These are phyloP conservation scores for Mesochorus sp. DNA, from an alignment of 2,888 invertebrate genomes.

Conservation along the genomic window DNA sequence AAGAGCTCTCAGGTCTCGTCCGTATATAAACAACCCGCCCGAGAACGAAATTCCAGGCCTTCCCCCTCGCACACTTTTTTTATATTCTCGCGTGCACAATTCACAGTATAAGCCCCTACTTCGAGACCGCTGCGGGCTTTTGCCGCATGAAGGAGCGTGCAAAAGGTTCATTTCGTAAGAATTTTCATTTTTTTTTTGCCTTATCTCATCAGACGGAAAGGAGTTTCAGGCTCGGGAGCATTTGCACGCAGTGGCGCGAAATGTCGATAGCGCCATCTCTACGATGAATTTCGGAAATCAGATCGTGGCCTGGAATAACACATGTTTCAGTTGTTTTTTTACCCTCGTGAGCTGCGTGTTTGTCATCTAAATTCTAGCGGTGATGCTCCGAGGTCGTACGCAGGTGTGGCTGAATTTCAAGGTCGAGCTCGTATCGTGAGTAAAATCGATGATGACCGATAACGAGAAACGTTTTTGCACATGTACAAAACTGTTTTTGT, in stretches of 20 bases:
- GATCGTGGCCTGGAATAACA: not conserved
- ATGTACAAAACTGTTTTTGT: no score
- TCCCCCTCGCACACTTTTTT: constrained; percentile 29
- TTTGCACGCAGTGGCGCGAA: not conserved
- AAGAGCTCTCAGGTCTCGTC: constrained; percentile 8
- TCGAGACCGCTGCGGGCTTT: not conserved
- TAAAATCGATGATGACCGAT: no score
- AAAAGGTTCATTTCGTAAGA: not conserved
- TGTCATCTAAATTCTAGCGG: no score
- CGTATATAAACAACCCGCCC: not conserved
- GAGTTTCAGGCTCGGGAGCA: not conserved
- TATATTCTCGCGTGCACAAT: constrained; percentile 27
- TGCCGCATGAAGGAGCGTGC: not conserved
- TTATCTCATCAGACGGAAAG: not conserved
- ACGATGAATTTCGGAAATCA: not conserved
- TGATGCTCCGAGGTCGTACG: no score
- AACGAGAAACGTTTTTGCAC: no score
- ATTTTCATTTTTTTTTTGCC: not conserved
- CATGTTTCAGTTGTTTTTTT: no score
- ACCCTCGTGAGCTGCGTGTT: no score
- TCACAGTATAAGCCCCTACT: constrained; percentile 15
- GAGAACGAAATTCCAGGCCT: constrained; percentile 18
- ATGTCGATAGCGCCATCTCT: not conserved
- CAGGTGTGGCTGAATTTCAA: no score
- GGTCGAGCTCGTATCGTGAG: no score